Evolutionary conservation across 2,113 vertebrate species (phyloP), one percentile per base, ranked within the genome.

Genomic region (Glaucomys volans): DNA sequence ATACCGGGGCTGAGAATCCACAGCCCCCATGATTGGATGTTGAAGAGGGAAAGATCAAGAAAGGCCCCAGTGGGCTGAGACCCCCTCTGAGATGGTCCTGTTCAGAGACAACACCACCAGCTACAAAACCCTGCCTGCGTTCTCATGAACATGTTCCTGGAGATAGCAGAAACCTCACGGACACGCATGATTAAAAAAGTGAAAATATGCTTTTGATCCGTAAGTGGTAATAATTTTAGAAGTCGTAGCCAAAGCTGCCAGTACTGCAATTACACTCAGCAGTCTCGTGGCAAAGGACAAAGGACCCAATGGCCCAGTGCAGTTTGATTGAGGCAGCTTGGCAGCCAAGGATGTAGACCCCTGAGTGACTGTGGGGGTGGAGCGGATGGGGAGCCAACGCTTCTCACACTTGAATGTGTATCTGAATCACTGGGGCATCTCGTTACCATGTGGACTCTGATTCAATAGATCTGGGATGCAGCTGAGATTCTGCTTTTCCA

Each of bases 171-270:
- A 87, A 72, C 22, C 16, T 67, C 83, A 76, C 22, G 47, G 86
- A 52, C 40, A 9, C 44, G 72, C 35, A 42, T 67, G 66, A 76
- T 90, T 79, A 62, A 62, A 95, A 92, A 80, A 32, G 80, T 59
- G 59, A 92, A 94, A 97, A 95, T 87, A 93, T 26, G 59, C 71
- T 96, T 96, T 93, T 81, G 90, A 95, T 87, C 79, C 84, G 95
- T 80, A 64, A 62, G 66, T 74, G 91, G 52, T 59, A 86, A 95
- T 94, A 47, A 92, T 94, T 96, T 95, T 88, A 90, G 91, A 83
- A 90, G 85, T 57, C 72, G 32, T 20, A 28, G 84, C 82, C 80
- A 90, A 74, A 94, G 84, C 90, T 14, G 5, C 62, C 57, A 85
- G 76, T 17, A 4, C 80, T 74, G 40, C 67, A 84, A 95, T 96